phyloP scores from a whole-genome alignment of 2,113 vertebrate species.

The Psephotus haematonotus region DNA sequence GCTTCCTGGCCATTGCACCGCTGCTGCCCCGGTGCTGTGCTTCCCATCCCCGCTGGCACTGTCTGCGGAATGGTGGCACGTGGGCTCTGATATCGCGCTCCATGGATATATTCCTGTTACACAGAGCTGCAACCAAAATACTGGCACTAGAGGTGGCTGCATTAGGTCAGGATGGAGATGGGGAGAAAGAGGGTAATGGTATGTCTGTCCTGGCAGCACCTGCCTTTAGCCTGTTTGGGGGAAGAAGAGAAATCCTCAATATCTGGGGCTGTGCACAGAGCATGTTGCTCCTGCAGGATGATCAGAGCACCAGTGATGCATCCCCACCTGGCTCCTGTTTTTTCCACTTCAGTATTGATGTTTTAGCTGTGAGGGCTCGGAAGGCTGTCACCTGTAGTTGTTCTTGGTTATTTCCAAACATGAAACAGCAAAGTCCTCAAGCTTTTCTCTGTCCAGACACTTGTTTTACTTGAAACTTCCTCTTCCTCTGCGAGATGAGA shows the following conservation, averaged over 20 bases:
- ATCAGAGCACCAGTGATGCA: not conserved
- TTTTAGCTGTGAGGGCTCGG: not conserved
- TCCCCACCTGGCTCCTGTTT: not conserved
- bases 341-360: not conserved
- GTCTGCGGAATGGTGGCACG: not conserved
- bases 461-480: not conserved
- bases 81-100: not conserved
- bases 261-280: not conserved
- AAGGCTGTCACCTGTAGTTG: not conserved
- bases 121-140: not conserved
- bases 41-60: not conserved
- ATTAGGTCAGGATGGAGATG: not conserved
- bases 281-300: not conserved
- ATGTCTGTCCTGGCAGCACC: not conserved
- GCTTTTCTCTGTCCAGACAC: not conserved
- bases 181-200: not conserved
- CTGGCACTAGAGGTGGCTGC: rapidly evolving
- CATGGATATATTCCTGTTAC: rapidly evolving
- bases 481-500: not conserved
- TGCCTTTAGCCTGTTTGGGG: rapidly evolving
- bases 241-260: not conserved
- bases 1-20: not conserved
- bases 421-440: not conserved
- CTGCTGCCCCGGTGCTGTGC: rapidly evolving
- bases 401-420: not conserved